Conservation (phyloP, 2,888 invertebrate genomes). For the Nesidiocoris tenuis region DNA sequence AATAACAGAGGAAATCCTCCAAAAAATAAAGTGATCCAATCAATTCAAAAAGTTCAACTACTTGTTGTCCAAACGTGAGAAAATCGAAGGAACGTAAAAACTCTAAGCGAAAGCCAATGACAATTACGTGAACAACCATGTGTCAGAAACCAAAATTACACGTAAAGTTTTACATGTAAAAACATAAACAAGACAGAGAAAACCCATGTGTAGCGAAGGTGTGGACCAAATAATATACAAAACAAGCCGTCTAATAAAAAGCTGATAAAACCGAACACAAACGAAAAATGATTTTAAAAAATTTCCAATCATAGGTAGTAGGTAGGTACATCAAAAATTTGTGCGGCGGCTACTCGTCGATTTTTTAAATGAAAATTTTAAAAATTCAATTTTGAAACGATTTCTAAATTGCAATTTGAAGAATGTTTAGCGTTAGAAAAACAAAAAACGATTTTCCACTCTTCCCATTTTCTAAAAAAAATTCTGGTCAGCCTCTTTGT, state of each 20-base stretch:
- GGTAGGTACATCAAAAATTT: background rate
- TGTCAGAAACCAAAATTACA: conserved; percentile 31
- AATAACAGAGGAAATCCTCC: too few species aligned
- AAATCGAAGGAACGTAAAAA: conserved; percentile 4
- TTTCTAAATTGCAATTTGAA: too few species aligned
- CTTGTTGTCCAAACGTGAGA: background rate
- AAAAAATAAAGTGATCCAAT: too few species aligned
- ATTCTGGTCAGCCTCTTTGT: conserved; percentile 48
- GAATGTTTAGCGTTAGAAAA: too few species aligned
- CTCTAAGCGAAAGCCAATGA: conserved; percentile 46
- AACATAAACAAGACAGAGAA: conserved; percentile 43
- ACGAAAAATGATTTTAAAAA: background rate
- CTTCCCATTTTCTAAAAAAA: background rate
- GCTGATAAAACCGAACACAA: conserved; percentile 38
- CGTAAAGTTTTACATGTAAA: conserved; percentile 44
- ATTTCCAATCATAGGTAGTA: background rate
- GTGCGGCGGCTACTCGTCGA: background rate
- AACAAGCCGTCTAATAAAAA: conserved; percentile 48
- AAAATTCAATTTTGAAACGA: background rate
- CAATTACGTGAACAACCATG: conserved; percentile 45
- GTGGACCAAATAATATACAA: conserved; percentile 44
- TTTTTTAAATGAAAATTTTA: too few species aligned
- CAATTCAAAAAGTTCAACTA: too few species aligned
- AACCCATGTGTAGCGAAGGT: conserved; percentile 44
- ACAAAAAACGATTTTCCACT: conserved; percentile 11